phyloP scores from a whole-genome alignment of 2,888 invertebrate species.

The Andrena praecox region DNA sequence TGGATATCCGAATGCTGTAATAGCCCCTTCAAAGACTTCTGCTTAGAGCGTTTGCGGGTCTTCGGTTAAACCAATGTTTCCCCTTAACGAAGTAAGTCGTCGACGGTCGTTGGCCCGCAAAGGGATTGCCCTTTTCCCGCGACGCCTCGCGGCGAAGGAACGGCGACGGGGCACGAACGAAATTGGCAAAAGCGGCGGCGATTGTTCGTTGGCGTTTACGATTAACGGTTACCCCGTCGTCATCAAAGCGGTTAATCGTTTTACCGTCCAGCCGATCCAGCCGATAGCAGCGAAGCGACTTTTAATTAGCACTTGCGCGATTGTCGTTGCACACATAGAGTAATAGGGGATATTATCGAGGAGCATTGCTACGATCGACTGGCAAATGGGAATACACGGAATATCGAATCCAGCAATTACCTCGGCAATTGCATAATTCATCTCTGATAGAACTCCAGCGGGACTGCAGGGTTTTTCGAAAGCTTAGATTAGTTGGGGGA shows the following conservation, averaged over 20 bases:
- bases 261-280: too few species aligned
- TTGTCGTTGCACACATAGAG: too few species aligned
- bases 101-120: conserved; percentile 72
- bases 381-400: too few species aligned
- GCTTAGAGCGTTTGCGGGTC: conserved; percentile 79
- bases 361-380: too few species aligned
- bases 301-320: too few species aligned
- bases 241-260: background rate
- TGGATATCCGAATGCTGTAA: conserved; percentile 74
- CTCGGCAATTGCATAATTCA: too few species aligned
- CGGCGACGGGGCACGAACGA: conserved; percentile 6
- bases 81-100: conserved; percentile 63
- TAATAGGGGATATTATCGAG: too few species aligned
- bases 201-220: background rate
- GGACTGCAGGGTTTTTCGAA: too few species aligned
- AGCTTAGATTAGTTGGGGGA: too few species aligned
- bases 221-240: background rate
- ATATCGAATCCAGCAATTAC: too few species aligned
- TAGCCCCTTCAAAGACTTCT: conserved; percentile 82
- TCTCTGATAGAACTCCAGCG: too few species aligned
- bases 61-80: conserved; percentile 72
- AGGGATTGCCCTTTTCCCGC: conserved; percentile 46
- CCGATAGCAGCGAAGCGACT: too few species aligned
- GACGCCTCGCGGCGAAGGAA: background rate
- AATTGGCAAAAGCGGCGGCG: background rate